Evolutionary conservation across 2,113 vertebrate species (phyloP), one percentile per base, ranked within the genome.

Genomic region (Callionymus lyra): DNA sequence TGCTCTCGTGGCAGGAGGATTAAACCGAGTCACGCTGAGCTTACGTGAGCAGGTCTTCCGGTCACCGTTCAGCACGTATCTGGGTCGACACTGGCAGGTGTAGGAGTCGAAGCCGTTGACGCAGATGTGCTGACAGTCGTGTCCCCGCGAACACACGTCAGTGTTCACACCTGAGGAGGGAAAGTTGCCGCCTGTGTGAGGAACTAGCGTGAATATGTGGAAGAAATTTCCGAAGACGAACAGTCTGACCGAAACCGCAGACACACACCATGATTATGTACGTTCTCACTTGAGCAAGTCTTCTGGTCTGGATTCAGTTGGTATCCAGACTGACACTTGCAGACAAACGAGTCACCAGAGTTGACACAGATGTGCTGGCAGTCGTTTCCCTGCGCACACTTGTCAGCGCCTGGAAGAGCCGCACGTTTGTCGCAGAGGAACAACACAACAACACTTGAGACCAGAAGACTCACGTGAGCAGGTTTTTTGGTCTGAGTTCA

Each of bases 71-170:
- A 91, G 50, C 33, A 63, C 49, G 33, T 86, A 90, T 17, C 84
- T 85, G 44, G 58, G 51, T 1, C 18, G 74, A 76, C 87, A 90
- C 56, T 76, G 60, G 50, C 87, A 89, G 19, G 46, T 56, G 15
- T 79, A 72, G 0, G 63, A 86, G 2, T 56, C 63, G 0, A 67
- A 63, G 21, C 50, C 79, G 10, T 59, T 81, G 56, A 84, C 67
- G 49, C 83, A 89, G 39, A 82, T 47, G 1, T 88, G 88, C 42
- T 88, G 79, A 46, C 88, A 91, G 18, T 73, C 70, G 1, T 82
- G 84, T 62, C 70, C 21, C 21, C 76, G 12, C 63, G 61, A 12
- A 73, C 76, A 41, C 85, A 88, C 12, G 21, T 27, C 21, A 8
- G 63, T 34, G 66, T 67, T 51, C 21, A 42, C 13, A 59, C 79